Conservation (phyloP, 23 tunicate species). For the Phallusia fumigata region DNA sequence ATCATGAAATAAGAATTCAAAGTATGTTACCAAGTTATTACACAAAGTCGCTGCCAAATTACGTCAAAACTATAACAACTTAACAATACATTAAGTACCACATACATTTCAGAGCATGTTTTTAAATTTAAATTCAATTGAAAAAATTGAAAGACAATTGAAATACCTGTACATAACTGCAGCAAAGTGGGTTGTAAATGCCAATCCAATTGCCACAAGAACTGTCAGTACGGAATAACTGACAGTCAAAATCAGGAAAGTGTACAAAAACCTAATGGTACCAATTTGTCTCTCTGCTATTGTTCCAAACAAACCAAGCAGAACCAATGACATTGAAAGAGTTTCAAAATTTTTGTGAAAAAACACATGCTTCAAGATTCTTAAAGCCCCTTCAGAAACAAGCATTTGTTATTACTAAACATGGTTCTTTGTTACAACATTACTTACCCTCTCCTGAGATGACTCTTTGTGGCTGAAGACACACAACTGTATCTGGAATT, state of each 20-base stretch:
- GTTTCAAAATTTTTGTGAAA: constrained; percentile 5
- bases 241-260: background rate
- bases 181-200: background rate
- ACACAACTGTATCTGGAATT: background rate
- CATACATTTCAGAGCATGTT: too few relatives aligned
- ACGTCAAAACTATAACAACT: too few relatives aligned
- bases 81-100: too few relatives aligned
- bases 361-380: constrained; percentile 1
- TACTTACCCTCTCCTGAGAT: constrained; percentile 2
- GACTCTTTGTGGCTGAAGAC: background rate
- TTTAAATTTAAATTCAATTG: too few relatives aligned
- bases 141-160: too few relatives aligned
- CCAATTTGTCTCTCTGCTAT: background rate
- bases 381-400: background rate
- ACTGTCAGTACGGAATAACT: background rate
- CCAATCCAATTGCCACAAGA: background rate
- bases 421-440: too few relatives aligned
- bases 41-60: too few relatives aligned
- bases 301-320: constrained; percentile 5
- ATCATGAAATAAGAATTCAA: too few relatives aligned
- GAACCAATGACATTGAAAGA: background rate
- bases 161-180: constrained; percentile 6
- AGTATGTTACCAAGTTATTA: too few relatives aligned
- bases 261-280: background rate
- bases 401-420: too few relatives aligned